phyloP scores from a whole-genome alignment of 2,888 invertebrate species.

The Drosophila subquinaria region DNA sequence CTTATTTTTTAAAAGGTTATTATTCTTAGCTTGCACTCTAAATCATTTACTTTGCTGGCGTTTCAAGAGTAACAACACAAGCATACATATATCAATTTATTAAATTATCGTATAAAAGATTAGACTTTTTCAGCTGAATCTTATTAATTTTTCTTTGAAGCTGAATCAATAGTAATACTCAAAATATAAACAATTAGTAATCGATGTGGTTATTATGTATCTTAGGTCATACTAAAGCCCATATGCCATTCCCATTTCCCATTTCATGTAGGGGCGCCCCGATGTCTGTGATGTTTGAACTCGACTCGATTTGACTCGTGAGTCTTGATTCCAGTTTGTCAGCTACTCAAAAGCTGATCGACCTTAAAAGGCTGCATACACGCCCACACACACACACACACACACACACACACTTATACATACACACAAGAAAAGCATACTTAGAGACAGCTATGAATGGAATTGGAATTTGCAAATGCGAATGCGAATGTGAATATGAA shows the following conservation, averaged over 20 bases:
- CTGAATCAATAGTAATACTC: too few species aligned
- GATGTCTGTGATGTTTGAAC: constrained; percentile 44
- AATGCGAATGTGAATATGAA: constrained; percentile 27
- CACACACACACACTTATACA: constrained; percentile 1
- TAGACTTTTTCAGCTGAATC: too few species aligned
- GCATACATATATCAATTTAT: too few species aligned
- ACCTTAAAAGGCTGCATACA: constrained; percentile 46
- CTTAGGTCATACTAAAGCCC: background rate
- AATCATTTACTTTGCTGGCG: too few species aligned
- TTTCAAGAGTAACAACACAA: too few species aligned
- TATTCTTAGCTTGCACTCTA: too few species aligned
- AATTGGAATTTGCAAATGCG: constrained; percentile 48
- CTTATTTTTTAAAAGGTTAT: too few species aligned
- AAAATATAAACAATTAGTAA: too few species aligned
- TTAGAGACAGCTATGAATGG: constrained; percentile 44
- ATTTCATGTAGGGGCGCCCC: constrained; percentile 47
- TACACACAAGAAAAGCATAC: constrained; percentile 10
- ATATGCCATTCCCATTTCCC: constrained; percentile 7
- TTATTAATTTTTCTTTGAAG: too few species aligned
- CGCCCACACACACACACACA: constrained; percentile 21
- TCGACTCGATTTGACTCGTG: background rate
- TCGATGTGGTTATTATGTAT: background rate
- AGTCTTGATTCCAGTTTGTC: constrained; percentile 15
- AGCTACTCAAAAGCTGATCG: constrained; percentile 15
- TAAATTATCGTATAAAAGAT: too few species aligned